phyloP scores from a whole-genome alignment of 2,113 vertebrate species.

The Notiomystis cincta region DNA sequence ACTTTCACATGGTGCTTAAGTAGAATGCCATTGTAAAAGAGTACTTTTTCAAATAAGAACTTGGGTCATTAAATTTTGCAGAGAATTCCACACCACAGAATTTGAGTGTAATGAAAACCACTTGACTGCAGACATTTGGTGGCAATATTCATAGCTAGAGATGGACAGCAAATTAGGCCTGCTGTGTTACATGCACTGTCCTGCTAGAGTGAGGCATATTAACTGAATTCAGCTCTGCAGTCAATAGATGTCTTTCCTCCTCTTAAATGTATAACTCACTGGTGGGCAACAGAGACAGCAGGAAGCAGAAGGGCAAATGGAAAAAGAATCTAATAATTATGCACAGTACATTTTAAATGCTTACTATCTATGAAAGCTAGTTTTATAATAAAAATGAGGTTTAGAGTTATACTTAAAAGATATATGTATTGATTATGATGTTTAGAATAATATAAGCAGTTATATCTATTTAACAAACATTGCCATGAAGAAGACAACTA shows the following conservation, averaged over 20 bases:
- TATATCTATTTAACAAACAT: background rate
- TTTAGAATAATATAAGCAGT: background rate
- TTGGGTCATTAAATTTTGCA: background rate
- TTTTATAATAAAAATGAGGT: background rate
- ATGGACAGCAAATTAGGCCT: constrained; percentile 1
- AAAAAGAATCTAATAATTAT: background rate
- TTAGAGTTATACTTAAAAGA: background rate
- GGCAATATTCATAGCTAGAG: background rate
- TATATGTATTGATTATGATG: background rate
- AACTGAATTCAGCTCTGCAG: background rate
- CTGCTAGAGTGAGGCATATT: background rate
- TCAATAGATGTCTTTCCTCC: background rate
- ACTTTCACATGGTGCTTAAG: background rate
- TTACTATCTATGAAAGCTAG: background rate
- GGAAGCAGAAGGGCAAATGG: background rate
- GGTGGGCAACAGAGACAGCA: background rate
- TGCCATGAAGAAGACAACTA: background rate
- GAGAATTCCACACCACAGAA: background rate
- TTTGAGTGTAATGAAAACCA: background rate
- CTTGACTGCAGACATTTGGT: background rate
- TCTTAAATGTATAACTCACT: background rate
- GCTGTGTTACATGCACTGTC: constrained; percentile 28
- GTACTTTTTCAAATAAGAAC: background rate
- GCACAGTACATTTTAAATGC: background rate
- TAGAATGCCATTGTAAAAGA: background rate